Evolutionary conservation across 2,888 invertebrate species (phyloP), one percentile per base, ranked within the genome.

Genomic region (Drosophila multiciliata): DNA sequence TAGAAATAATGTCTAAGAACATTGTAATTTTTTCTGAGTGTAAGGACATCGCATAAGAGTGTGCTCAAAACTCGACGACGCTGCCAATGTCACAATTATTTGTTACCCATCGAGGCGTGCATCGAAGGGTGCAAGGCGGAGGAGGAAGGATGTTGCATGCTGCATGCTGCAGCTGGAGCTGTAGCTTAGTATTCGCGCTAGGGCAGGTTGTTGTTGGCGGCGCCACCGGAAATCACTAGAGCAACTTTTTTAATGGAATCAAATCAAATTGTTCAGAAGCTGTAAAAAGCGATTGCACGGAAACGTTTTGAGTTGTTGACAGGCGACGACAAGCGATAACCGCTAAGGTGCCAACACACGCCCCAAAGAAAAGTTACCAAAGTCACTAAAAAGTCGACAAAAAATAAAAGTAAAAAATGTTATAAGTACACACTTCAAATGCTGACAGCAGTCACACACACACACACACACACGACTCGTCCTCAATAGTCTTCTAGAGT

Each of bases 201-300:
- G 66, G 8, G 15, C 66, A 61, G 66, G 78, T 52, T 62, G 38
- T 11, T 23, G 29, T 9, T 68, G 45, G 60, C 29, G 66, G 36
- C 17, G 68, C 26, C 61, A 50, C 67, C 64, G 90, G 89, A 87
- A 87, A 87, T 87, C 90, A 87, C 89, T 87, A 84, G 87, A 84
- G 87, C 66, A 87, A 87, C 87, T 87, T 87, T 87, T 87, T 90
- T 87, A 87, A 87, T 90, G 89, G 87, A 89, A 87, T 87, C 87
- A 87, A 87, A 87, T 87, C 87, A 87, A 87, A 87, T 87, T 87
- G 87, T 89, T 87, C 85, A 90, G 90, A 87, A 87, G 90, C 87
- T 87, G 89, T 90, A 87, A 87, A 87, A 89, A 90, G 89, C 87
- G 90, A 87, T 87, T 87, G 87, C 90, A 87, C 89, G 90, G 87